Conservation (phyloP, 2,113 vertebrate genomes). For the Cardinalis cardinalis region DNA sequence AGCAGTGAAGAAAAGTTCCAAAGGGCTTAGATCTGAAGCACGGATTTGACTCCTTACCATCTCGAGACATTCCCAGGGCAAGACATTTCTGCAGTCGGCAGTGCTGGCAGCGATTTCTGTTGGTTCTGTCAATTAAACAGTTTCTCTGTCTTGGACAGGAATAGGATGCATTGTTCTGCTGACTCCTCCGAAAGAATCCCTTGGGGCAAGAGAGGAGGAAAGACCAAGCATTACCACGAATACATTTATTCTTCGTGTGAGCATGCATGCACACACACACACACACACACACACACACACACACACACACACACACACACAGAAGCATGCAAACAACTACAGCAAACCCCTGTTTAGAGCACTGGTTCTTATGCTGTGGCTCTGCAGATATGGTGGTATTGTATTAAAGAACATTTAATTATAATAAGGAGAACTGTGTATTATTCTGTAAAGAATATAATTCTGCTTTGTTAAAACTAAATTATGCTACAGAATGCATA, state of each 20-base stretch:
- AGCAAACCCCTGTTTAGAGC: neutral
- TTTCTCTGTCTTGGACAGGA: constrained; percentile 99
- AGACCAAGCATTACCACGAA: neutral
- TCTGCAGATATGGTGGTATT: neutral
- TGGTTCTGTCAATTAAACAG: constrained; percentile 99
- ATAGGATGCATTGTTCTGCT: constrained; percentile 98
- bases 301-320: neutral
- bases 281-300: neutral
- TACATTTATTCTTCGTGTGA: too few relatives aligned
- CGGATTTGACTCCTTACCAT: constrained; percentile 81
- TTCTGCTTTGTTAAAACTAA: neutral
- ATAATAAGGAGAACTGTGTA: neutral
- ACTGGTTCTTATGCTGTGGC: neutral
- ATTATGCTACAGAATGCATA: neutral
- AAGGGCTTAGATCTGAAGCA: constrained; percentile 38
- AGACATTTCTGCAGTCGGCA: constrained; percentile 99
- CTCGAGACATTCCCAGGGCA: constrained; percentile 98
- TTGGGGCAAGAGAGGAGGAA: constrained; percentile 51
- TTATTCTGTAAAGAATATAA: neutral
- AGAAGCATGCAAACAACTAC: neutral
- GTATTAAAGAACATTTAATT: neutral
- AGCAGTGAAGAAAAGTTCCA: constrained; percentile 23
- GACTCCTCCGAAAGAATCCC: constrained; percentile 98
- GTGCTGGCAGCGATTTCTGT: constrained; percentile 98
- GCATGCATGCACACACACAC: fast-evolving